Evolutionary conservation across 1,140 invertebrate genomes (phyloP), one percentile per base, ranked within the genome.

Genomic region (Ips typographus): DNA sequence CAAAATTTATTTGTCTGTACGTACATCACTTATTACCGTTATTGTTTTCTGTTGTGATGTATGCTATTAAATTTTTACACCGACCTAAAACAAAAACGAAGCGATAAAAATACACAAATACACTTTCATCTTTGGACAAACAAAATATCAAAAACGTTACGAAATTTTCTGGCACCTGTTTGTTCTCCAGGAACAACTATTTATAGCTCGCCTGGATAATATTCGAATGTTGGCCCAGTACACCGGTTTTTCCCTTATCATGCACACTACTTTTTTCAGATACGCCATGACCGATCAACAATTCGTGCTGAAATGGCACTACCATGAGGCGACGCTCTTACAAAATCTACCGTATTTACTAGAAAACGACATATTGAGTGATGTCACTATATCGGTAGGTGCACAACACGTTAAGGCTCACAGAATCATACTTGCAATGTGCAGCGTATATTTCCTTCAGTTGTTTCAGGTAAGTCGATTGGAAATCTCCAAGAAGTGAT

Each of bases 371-470:
- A 86, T 92, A 77, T 85, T 97, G 76, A 94, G 94, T 43, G 94
- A 97, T 82, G 92, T 96, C 8, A 95, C 94, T 8, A 82, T 97
- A 40, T 94, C 93, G 40, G 92, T 92, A 72, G 91, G 91, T 6
- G 86, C 88, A 62, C 85, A 87, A 40, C 88, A 86, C 52, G 81
- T 96, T 59, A 89, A 89, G 75, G 94, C 94, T 36, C 94, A 97
- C 79, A 87, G 89, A 76, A 87, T 97, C 44, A 91, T 97, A 57
- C 83, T 97, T 43, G 94, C 93, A 22, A 93, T 94, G 62, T 96
- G 94, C 81, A 95, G 93, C 82, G 89, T 91, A 72, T 97, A 95
- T 83, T 96, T 97, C 81, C 90, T 94, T 80, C 91, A 93, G 75
- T 83, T 95, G 64, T 94, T 95, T 80, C 91, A 91, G 86, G 91